Conservation (phyloP, 2,113 vertebrate species). For the Malurus elegans region DNA sequence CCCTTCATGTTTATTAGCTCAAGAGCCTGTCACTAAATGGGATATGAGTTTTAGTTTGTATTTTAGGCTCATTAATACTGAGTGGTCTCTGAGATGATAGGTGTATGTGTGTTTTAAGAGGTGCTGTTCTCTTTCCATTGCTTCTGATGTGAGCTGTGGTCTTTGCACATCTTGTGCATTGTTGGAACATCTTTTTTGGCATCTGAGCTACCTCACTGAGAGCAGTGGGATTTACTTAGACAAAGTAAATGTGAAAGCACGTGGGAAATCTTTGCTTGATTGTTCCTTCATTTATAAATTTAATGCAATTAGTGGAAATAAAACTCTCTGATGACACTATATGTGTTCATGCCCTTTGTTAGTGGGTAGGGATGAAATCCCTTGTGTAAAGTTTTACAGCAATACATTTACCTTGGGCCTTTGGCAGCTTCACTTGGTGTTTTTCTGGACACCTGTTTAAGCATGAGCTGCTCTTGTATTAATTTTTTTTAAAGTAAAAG, state of each 20-base stretch:
- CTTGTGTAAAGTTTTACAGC: background rate
- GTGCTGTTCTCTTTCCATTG: accelerated
- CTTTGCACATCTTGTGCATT: accelerated
- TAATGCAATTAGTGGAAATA: background rate
- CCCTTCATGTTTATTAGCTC: background rate
- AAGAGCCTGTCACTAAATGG: background rate
- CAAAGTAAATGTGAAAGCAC: background rate
- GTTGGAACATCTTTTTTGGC: background rate
- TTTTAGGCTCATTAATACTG: background rate
- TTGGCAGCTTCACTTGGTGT: background rate
- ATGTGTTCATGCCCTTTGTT: background rate
- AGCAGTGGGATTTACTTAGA: background rate
- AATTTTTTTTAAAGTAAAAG: background rate
- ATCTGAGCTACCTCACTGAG: background rate
- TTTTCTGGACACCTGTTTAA: background rate
- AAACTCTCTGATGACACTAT: background rate
- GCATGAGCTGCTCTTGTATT: background rate
- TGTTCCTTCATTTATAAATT: background rate
- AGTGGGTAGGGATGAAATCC: background rate
- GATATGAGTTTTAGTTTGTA: background rate
- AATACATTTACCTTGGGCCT: background rate
- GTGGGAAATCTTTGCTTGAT: background rate
- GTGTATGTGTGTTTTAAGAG: background rate
- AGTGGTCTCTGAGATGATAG: background rate
- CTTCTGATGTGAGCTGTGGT: background rate